These are phyloP conservation scores for Cydia fagiglandana DNA, from an alignment of 1,140 invertebrate genomes.

Conservation along the genomic window DNA sequence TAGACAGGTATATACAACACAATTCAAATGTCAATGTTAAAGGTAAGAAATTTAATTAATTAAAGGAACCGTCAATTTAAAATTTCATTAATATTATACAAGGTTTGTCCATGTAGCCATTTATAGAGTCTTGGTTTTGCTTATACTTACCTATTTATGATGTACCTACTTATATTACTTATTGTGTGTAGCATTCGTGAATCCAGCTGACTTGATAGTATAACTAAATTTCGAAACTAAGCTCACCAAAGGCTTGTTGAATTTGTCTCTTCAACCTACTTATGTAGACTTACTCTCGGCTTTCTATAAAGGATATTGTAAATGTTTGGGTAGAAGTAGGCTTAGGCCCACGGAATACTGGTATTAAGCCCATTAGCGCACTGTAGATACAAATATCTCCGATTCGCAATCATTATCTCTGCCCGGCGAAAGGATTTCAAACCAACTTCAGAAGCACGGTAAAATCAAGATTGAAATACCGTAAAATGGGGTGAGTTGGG, in stretches of 20 bases:
- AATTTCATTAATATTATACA: too few relatives aligned
- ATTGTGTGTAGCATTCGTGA: too few relatives aligned
- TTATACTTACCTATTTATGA: too few relatives aligned
- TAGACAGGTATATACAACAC: too few relatives aligned
- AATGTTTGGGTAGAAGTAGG: neutral
- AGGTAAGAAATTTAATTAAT: too few relatives aligned
- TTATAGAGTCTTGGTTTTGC: too few relatives aligned
- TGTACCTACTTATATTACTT: too few relatives aligned
- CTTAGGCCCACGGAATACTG: neutral
- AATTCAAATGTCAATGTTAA: too few relatives aligned
- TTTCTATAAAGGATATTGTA: neutral
- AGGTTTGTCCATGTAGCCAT: too few relatives aligned
- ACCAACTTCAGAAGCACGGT: constrained; percentile 1
- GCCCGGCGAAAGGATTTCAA: constrained; percentile 7
- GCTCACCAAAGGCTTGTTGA: neutral
- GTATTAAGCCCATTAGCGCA: constrained; percentile 28
- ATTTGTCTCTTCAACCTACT: neutral
- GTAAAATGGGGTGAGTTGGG: too few relatives aligned
- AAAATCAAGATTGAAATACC: constrained; percentile 4
- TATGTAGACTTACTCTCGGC: neutral
- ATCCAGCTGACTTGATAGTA: too few relatives aligned
- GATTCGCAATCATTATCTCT: constrained; percentile 1
- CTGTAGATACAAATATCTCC: constrained; percentile 16
- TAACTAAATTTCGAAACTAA: neutral
- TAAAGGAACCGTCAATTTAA: too few relatives aligned